Conservation (phyloP, 2,888 invertebrate species). For the Platycnemis pennipes region DNA sequence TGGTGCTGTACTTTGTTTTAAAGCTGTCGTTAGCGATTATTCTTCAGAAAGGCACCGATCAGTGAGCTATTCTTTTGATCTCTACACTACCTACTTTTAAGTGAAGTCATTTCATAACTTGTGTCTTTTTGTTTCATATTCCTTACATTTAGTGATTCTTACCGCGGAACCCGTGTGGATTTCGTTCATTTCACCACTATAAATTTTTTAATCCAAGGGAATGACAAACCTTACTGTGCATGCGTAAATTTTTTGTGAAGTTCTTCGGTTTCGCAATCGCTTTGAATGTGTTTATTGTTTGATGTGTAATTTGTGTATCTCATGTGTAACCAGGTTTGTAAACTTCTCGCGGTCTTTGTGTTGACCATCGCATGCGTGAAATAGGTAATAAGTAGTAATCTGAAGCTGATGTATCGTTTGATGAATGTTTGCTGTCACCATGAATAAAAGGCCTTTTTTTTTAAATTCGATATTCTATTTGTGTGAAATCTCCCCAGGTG, state of each 20-base stretch:
- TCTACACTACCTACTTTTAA: not conserved
- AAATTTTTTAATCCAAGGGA: not conserved
- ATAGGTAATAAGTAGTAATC: not conserved
- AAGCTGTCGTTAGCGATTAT: not conserved
- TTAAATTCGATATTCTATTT: not conserved
- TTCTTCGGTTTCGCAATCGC: not conserved
- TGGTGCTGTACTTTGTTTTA: not conserved
- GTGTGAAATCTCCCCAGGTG: no score
- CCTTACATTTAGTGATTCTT: not conserved
- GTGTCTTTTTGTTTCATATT: not conserved
- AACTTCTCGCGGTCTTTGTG: not conserved
- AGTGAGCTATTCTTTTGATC: not conserved
- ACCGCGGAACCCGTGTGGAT: not conserved
- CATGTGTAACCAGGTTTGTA: not conserved
- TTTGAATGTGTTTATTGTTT: not conserved
- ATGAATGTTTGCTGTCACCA: not conserved
- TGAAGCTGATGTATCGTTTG: not conserved
- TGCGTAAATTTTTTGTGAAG: not conserved
- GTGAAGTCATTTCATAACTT: not conserved
- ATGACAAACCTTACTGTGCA: not conserved
- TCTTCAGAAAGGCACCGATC: not conserved
- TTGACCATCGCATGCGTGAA: not conserved
- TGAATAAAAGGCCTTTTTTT: constrained; percentile 3
- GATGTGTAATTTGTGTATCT: not conserved
- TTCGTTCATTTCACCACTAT: not conserved